Evolutionary conservation across 2,888 invertebrate species (phyloP).

Genomic region (Stenolophus ochropezus): DNA sequence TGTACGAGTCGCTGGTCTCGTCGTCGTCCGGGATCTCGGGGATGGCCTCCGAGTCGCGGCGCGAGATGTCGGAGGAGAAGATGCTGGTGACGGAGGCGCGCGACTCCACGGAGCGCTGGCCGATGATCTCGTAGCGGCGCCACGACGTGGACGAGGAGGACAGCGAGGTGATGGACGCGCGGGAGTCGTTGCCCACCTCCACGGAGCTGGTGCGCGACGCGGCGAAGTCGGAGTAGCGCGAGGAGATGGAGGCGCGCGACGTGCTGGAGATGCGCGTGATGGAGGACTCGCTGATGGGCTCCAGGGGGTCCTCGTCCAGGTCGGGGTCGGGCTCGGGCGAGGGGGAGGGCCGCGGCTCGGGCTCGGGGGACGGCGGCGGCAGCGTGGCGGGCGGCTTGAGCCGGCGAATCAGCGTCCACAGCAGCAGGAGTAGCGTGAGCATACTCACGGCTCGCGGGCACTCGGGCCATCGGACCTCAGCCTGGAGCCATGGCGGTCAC

Average conservation of each 20-base stretch:
- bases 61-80: conserved; percentile 71
- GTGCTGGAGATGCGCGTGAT: conserved; percentile 69
- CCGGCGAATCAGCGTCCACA: conserved; percentile 80
- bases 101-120: conserved; percentile 72
- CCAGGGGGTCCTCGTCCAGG: conserved; percentile 46
- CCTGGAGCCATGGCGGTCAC: conserved; percentile 43
- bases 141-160: conserved; percentile 73
- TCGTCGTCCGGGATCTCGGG: conserved; percentile 70
- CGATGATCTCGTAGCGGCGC: conserved; percentile 71
- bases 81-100: conserved; percentile 72
- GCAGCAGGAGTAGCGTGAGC: conserved; percentile 79
- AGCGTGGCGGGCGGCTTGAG: conserved; percentile 70
- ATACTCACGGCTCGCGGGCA: conserved; percentile 69
- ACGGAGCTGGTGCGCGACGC: conserved; percentile 72
- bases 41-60: conserved; percentile 72
- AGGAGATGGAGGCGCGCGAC: conserved; percentile 64
- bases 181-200: conserved; percentile 71
- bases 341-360: conserved; percentile 71
- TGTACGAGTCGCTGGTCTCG: conserved; percentile 69
- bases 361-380: conserved; percentile 63
- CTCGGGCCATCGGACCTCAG: conserved; percentile 47
- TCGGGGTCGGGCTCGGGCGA: conserved; percentile 70
- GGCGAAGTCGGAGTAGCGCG: conserved; percentile 68
- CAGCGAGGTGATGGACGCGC: conserved; percentile 72
- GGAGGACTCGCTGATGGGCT: conserved; percentile 64